Evolutionary conservation across 2,113 vertebrate species (phyloP).

Genomic region (Tauraco erythrolophus): DNA sequence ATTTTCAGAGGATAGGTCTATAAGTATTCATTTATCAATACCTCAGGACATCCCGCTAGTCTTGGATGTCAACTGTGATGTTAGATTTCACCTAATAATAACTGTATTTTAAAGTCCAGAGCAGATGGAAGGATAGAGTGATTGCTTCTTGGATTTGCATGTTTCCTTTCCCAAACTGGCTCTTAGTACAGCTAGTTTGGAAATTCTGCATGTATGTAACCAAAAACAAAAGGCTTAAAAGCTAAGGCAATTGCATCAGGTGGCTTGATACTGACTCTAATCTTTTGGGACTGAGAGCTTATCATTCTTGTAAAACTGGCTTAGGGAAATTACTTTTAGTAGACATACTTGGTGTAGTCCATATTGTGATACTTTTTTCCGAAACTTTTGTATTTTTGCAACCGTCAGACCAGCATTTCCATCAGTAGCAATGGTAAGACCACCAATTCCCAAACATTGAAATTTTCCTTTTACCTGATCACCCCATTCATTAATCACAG

Average conservation of each 20-base stretch:
- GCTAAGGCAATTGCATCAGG: background rate
- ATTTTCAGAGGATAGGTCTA: background rate
- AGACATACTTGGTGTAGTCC: background rate
- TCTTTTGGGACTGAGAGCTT: background rate
- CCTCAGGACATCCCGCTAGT: background rate
- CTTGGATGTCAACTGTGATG: background rate
- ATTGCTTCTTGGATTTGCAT: background rate
- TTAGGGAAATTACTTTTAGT: background rate
- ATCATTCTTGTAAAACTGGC: background rate
- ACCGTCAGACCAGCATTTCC: background rate
- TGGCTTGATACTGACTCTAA: background rate
- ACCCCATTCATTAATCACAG: conserved; percentile 89
- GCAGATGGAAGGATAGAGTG: background rate
- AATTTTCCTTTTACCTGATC: conserved; percentile 80
- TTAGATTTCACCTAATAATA: background rate
- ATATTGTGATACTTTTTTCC: background rate
- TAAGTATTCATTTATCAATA: background rate
- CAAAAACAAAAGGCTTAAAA: background rate
- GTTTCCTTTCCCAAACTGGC: background rate
- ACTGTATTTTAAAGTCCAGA: background rate
- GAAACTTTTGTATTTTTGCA: background rate
- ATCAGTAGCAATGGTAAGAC: background rate
- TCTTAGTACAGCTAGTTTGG: background rate
- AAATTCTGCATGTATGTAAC: background rate
- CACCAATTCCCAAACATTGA: background rate